Base-by-base conservation (phyloP, 2,113 vertebrate species). In the Leuciscus idus region DNA sequence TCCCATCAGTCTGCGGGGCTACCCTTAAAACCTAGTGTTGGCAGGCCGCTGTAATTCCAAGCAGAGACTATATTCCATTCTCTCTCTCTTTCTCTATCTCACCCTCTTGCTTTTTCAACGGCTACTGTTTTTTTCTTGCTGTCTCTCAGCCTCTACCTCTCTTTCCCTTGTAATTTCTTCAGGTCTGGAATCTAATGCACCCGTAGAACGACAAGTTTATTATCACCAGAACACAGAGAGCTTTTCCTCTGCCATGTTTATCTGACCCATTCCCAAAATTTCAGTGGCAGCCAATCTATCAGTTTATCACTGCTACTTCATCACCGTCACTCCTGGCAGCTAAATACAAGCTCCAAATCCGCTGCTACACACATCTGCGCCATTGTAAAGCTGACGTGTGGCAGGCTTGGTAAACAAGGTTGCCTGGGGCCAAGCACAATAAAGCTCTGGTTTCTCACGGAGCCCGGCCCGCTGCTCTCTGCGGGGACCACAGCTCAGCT, bases 241-340 rank as follows among this genome's bases (percentile, higher is more conserved):
- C 92, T 92, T 92, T 93, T 92, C 92, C 91, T 90, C 90, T 92
- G 91, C 92, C 92, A 93, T 91, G 92, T 94, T 96, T 95, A 94
- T 96, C 95, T 96, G 96, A 96, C 95, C 95, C 91, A 94, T 94
- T 96, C 94, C 94, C 93, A 94, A 94, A 95, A 95, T 95, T 95
- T 96, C 93, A 93, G 94, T 94, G 96, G 94, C 95, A 96, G 94
- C 93, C 96, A 94, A 95, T 97, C 95, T 96, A 95, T 96, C 96
- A 96, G 95, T 96, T 96, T 96, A 96, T 96, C 96, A 96, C 94
- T 90, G 90, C 94, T 94, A 96, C 95, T 96, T 96, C 94, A 96
- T 97, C 96, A 97, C 95, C 94, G 95, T 96, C 96, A 96, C 94
- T 96, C 93, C 94, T 95, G 95, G 94, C 95, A 96, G 95, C 95